Evolutionary conservation across 2,113 vertebrate species (phyloP), one percentile per base, ranked within the genome.

Genomic region (Promerops cafer): DNA sequence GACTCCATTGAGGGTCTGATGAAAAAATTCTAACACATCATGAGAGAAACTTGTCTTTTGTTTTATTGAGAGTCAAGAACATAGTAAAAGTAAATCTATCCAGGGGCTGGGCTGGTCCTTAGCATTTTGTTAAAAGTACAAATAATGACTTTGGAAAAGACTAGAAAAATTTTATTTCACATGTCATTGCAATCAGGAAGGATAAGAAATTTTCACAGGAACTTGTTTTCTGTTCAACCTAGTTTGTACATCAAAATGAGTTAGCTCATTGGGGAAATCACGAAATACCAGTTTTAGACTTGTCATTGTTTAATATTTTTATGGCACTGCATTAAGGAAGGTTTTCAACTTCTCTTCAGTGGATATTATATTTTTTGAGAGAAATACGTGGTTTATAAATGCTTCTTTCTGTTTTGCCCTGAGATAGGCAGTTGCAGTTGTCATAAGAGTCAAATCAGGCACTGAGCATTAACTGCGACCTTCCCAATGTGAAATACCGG

Each of bases 281-380:
- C 83, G 83, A 72, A 94, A 90, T 90, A 89, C 37, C 16, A 65
- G 12, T 64, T 92, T 82, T 83, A 88, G 52, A 93, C 85, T 91
- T 75, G 89, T 39, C 42, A 42, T 68, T n/a, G 47, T 79, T 59
- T 66, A 61, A 4, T 61, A n/a, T 86, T 77, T 83, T 54, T n/a
- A 60, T 53, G 16, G 35, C 30, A 40, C 39, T 94, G 57, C 54
- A 49, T 91, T 94, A 86, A 94, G 84, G 56, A 89, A 53, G 75
- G 84, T 93, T 96, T 95, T 85, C 64, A 87, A 52, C 72, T 96
- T 33, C 53, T 93, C 50, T 92, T 93, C 42, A 31, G 71, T 87
- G 81, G 45, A 20, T 88, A 83, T 81, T 76, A 10, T 71, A 54
- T 50, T 97, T 93, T 57, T 69, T 6, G 33, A 52, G 24, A 77